Conservation (phyloP, 2,113 vertebrate species). For the Cryptomyrus ogoouensis region DNA sequence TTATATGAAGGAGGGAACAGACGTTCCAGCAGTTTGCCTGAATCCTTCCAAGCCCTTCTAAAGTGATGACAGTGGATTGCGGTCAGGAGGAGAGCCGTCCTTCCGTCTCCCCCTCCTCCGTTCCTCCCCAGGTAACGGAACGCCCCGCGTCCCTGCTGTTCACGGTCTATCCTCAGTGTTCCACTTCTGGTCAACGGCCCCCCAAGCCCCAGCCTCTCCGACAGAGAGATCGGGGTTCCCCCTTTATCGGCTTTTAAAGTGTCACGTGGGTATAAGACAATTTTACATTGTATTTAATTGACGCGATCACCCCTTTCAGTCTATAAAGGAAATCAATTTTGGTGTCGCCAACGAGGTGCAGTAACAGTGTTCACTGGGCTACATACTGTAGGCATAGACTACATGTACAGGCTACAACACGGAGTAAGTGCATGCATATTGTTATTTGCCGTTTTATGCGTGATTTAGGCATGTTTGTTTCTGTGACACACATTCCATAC, state of each 20-base stretch:
- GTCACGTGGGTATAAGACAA: background rate
- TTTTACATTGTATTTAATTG: background rate
- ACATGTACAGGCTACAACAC: background rate
- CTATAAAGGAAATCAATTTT: background rate
- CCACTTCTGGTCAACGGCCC: background rate
- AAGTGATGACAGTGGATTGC: conserved; percentile 2
- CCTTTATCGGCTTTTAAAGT: background rate
- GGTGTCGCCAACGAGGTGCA: background rate
- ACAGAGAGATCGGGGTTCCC: conserved; percentile 14
- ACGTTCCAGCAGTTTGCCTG: background rate
- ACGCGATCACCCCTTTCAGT: background rate
- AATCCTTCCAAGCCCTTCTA: background rate
- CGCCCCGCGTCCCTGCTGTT: background rate
- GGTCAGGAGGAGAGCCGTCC: background rate
- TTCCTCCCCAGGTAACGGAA: conserved; percentile 20
- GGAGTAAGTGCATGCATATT: background rate
- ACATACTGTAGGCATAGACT: background rate
- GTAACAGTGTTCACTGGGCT: background rate
- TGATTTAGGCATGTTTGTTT: background rate
- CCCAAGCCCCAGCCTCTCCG: background rate
- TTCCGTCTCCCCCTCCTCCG: background rate
- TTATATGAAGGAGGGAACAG: background rate
- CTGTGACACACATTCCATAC: background rate
- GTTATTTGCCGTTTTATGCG: background rate
- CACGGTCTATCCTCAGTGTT: background rate